phyloP scores from a whole-genome alignment of 2,797 vertebrate species.

The Sebastes hubbsi region DNA sequence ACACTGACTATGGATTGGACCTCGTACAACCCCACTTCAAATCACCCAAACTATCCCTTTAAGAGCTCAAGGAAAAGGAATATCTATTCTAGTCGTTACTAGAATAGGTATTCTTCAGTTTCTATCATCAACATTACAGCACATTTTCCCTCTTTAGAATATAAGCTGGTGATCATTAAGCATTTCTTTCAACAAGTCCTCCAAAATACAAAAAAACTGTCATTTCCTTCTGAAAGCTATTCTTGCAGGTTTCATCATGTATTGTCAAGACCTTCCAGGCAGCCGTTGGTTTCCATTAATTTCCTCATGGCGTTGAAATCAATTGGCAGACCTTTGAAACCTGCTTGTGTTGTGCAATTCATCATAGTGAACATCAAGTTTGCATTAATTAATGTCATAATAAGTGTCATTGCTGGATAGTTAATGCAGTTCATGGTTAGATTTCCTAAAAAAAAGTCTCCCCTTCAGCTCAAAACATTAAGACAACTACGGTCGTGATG shows the following conservation, averaged over 20 bases:
- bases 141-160: background rate
- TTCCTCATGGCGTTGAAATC: background rate
- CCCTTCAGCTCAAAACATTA: background rate
- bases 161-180: background rate
- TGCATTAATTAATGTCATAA: background rate
- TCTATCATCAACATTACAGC: background rate
- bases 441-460: background rate
- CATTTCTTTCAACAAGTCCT: background rate
- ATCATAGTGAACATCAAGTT: background rate
- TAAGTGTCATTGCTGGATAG: background rate
- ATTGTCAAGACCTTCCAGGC: background rate
- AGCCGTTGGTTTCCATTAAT: background rate
- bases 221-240: background rate
- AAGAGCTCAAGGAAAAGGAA: background rate
- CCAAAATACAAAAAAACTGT: background rate
- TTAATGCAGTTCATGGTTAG: background rate
- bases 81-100: rapidly evolving
- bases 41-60: too few relatives aligned
- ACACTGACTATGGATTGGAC: too few relatives aligned
- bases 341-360: background rate
- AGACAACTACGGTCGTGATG: background rate
- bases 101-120: background rate
- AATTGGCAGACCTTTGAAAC: background rate
- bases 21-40: too few relatives aligned
- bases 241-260: background rate